Evolutionary conservation across 2,113 vertebrate species (phyloP), one percentile per base, ranked within the genome.

Genomic region (Urocolius indicus): DNA sequence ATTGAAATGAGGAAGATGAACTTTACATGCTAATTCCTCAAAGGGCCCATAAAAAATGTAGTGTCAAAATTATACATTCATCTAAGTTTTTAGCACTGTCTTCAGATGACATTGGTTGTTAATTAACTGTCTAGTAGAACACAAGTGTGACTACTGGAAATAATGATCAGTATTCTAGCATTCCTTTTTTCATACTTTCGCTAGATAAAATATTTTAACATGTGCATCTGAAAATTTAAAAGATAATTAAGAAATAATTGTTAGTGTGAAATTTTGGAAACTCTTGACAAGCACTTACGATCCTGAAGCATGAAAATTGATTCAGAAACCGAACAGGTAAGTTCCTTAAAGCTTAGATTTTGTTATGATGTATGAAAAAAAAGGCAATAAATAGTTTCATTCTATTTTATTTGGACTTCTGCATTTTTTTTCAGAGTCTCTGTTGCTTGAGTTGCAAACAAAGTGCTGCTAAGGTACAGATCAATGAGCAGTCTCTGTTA

Each of bases 1-100:
- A 96, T 94, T 96, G 95, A 96, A 96, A 95, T 69, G 59, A 3
- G 58, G 17, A 95, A 82, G 79, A 81, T 87, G 84, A 96, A 94
- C 24, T 94, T 94, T 23, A 46, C 32, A 45, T 82, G 34, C 34
- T 89, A 85, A 93, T 82, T 46, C 66, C 84, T 84, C 3, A 8
- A 49, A 87, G 58, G 68, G 52, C 29, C 51, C 45, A 13, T 79
- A 92, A 89, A 63, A 95, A 95, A 92, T 92, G 57, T n/a, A 49
- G 62, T 91, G 71, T 79, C 71, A 52, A 88, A 95, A 72, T 78
- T 84, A 43, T 34, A 46, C 6, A 29, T 94, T 63, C 87, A 23
- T 75, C 16, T 62, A 90, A 87, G 14, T 67, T 93, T 95, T 67
- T 51, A 95, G 79, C 27, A 71, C 13, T 87, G 38, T 27, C 30